Base-by-base conservation (phyloP, 2,888 invertebrate genomes). In the Melanchra persicariae region DNA sequence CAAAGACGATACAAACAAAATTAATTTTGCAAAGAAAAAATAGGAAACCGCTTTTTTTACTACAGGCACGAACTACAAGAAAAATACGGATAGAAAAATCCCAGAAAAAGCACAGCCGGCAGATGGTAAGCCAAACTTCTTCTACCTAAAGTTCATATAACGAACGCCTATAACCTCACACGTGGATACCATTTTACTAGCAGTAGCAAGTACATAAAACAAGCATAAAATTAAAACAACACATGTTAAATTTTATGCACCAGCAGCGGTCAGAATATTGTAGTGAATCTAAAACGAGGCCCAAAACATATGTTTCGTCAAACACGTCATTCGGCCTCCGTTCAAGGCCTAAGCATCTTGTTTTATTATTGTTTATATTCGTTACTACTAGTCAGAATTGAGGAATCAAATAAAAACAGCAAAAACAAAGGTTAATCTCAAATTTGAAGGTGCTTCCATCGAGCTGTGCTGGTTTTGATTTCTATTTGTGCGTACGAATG, bases 261-360 rank as follows among this genome's bases (percentile, higher is more conserved):
- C 5, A 24, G 58, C 54, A 49, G 58, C 54, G 49, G 47, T 76
- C 30, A 52, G 51, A 55, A 70, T 45, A 59, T 45, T 12, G 45
- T 12, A 47, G 49, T 55, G 10, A 24, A 63, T 77, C 73, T 77
- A 73, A 67, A 43, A 60, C 63, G 52, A 65, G 69, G 43, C 43
- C 62, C 64, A 49, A 49, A 70, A 63, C 70, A 68, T 34, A 59
- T 69, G 76, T 78, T 74, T 69, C 71, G 70, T 69, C 47, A 62
- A 2, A 17, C 55, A 59, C 83, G 79, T 83, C 84, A 83, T 24
- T 0, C 12, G 74, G 60, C 79, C 82, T 81, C 68, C 58, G n/a
- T 9, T 22, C 83, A 83, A 81, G 79, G 83, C 45, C 63, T 30
- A 10, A 22, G 10, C 6, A 24, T 47, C 59, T 60, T 60, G 51